Conservation (phyloP, 2,888 invertebrate genomes). For the Ochropleura plecta region DNA sequence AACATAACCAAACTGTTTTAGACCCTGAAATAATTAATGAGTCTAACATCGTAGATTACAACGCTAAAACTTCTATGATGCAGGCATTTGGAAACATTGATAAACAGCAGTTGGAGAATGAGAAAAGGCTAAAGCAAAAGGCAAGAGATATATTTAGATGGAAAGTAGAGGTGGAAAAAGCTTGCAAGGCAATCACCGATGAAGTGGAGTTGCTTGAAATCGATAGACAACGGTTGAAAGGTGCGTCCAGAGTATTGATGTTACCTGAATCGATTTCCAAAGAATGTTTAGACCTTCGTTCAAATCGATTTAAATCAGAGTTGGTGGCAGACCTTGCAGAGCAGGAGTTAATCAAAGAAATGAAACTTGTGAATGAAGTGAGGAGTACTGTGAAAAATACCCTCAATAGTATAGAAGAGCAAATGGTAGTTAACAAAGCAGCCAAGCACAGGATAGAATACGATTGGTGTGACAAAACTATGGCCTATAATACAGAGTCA, state of each 20-base stretch:
- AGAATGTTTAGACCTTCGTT: slow-evolving; percentile 93
- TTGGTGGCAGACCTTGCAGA: slow-evolving; percentile 94
- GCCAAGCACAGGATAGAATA: slow-evolving; percentile 96
- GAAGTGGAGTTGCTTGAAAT: slow-evolving; percentile 93
- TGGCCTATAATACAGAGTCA: slow-evolving; percentile 94
- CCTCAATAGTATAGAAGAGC: slow-evolving; percentile 92
- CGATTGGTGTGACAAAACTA: slow-evolving; percentile 97
- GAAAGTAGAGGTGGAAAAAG: slow-evolving; percentile 94
- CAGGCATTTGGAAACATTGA: slow-evolving; percentile 92
- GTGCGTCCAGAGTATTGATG: slow-evolving; percentile 92
- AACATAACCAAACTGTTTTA: slow-evolving; percentile 90
- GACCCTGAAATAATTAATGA: slow-evolving; percentile 88
- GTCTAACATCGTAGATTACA: slow-evolving; percentile 91
- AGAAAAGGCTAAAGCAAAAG: slow-evolving; percentile 92
- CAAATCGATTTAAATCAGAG: slow-evolving; percentile 93
- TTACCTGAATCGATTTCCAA: slow-evolving; percentile 94
- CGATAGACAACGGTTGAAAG: slow-evolving; percentile 92
- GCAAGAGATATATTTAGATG: slow-evolving; percentile 93
- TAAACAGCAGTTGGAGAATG: slow-evolving; percentile 93
- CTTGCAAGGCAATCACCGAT: slow-evolving; percentile 92
- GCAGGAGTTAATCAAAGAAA: slow-evolving; percentile 94
- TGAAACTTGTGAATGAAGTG: slow-evolving; percentile 93
- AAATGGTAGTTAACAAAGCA: slow-evolving; percentile 94
- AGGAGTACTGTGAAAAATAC: slow-evolving; percentile 91
- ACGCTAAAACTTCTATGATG: slow-evolving; percentile 92